These are phyloP conservation scores for Neomicropteryx cornuta DNA, from an alignment of 1,140 invertebrate species.

Conservation along the genomic window DNA sequence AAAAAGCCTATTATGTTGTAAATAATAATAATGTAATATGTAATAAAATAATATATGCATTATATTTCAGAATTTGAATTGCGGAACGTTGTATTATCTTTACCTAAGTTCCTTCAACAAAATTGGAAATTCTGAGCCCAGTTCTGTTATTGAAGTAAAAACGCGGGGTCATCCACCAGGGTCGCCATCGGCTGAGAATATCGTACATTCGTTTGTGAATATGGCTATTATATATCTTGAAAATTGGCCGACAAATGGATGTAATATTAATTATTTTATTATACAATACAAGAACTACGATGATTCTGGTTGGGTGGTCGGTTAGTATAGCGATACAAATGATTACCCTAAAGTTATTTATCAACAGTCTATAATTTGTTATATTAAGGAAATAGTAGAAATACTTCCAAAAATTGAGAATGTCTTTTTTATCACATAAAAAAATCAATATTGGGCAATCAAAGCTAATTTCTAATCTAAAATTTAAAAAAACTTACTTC, in stretches of 20 bases:
- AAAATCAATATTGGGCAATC: too few relatives aligned
- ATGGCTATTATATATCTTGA: slow-evolving; percentile 58
- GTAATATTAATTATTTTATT: slow-evolving; percentile 64
- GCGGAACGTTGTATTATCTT: slow-evolving; percentile 65
- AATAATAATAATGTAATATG: slow-evolving; percentile 1
- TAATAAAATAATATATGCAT: slow-evolving; percentile 1
- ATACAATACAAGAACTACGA: slow-evolving; percentile 57
- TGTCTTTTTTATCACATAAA: too few relatives aligned
- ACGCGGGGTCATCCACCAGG: slow-evolving; percentile 64
- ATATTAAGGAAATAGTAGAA: neutral
- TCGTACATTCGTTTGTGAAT: slow-evolving; percentile 60
- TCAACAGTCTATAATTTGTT: neutral
- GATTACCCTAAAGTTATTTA: neutral
- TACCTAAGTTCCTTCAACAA: slow-evolving; percentile 61
- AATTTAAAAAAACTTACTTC: too few relatives aligned
- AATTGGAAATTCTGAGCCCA: slow-evolving; percentile 59
- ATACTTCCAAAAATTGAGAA: too few relatives aligned
- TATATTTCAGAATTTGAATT: slow-evolving; percentile 44
- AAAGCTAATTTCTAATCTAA: too few relatives aligned
- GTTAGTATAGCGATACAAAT: too few relatives aligned
- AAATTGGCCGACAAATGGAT: slow-evolving; percentile 71
- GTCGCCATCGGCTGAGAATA: slow-evolving; percentile 47
- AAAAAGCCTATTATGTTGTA: too few relatives aligned
- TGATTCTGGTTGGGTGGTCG: slow-evolving; percentile 47
- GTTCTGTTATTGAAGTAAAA: slow-evolving; percentile 52